phyloP scores from a whole-genome alignment of 2,113 vertebrate genomes.

The Ancistrus triradiatus region DNA sequence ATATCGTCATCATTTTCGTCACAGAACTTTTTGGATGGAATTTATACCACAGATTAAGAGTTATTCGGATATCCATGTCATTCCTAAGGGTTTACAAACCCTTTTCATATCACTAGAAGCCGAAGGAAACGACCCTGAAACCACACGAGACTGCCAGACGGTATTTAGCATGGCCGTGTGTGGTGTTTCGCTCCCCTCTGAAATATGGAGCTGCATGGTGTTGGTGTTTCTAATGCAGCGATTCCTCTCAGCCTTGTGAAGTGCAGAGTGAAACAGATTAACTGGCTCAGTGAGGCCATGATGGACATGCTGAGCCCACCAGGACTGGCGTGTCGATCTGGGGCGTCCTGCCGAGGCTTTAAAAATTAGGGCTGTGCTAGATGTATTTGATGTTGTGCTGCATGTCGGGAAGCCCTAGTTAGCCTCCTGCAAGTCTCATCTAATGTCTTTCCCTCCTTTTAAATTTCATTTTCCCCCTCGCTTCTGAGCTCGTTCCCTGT shows the following conservation, averaged over 20 bases:
- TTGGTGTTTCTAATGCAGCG: background rate
- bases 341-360: conserved; percentile 30
- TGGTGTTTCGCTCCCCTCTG: conserved; percentile 12
- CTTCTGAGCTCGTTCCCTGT: background rate
- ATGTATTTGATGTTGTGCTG: conserved; percentile 51
- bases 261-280: conserved; percentile 38
- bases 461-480: background rate
- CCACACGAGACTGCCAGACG: background rate
- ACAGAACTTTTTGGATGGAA: too few species aligned
- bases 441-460: background rate
- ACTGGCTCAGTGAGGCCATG: conserved; percentile 27
- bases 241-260: background rate
- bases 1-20: too few species aligned
- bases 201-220: conserved; percentile 2
- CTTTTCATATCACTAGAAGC: too few species aligned
- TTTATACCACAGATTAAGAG: too few species aligned
- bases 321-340: conserved; percentile 43
- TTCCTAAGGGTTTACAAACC: too few species aligned
- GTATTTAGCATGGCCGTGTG: background rate
- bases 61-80: too few species aligned
- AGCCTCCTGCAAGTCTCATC: background rate
- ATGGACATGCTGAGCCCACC: conserved; percentile 25
- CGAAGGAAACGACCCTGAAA: background rate
- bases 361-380: conserved; percentile 35
- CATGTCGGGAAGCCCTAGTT: background rate